phyloP scores from a whole-genome alignment of 2,888 invertebrate genomes.

The Leucania comma region DNA sequence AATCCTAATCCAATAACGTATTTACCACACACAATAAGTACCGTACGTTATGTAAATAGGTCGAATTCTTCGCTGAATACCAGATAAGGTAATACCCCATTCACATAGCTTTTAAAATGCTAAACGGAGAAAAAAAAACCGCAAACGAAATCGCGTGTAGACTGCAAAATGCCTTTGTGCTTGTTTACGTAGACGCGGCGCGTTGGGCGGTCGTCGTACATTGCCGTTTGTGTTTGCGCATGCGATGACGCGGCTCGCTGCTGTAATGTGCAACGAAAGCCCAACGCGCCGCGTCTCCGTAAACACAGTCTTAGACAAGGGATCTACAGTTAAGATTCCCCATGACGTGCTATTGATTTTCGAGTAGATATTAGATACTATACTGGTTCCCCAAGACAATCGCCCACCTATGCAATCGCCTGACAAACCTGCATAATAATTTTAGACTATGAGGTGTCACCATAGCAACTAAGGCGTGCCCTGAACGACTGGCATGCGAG shows the following conservation, averaged over 20 bases:
- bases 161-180: background rate
- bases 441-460: conserved; percentile 12
- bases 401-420: background rate
- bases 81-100: background rate
- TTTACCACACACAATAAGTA: conserved; percentile 25
- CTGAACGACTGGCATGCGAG: conserved; percentile 7
- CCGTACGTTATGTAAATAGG: conserved; percentile 36
- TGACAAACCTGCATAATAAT: conserved; percentile 9
- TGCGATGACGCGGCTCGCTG: too few relatives aligned
- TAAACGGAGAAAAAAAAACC: background rate
- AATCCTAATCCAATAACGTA: conserved; percentile 27
- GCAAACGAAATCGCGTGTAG: conserved; percentile 1
- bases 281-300: too few relatives aligned
- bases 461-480: conserved; percentile 27
- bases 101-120: conserved; percentile 1
- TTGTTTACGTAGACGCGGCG: too few relatives aligned
- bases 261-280: too few relatives aligned
- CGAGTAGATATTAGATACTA: too few relatives aligned
- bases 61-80: conserved; percentile 11
- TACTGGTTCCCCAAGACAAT: background rate
- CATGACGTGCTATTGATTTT: too few relatives aligned
- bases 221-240: too few relatives aligned
- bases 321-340: too few relatives aligned
- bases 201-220: too few relatives aligned
- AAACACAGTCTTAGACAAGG: too few relatives aligned